A percentile compares a stretch with the other conserved stretches of the same genome.
phyloP scores from a whole-genome alignment of 2,888 invertebrate species.

The Limnephilus auricula region DNA sequence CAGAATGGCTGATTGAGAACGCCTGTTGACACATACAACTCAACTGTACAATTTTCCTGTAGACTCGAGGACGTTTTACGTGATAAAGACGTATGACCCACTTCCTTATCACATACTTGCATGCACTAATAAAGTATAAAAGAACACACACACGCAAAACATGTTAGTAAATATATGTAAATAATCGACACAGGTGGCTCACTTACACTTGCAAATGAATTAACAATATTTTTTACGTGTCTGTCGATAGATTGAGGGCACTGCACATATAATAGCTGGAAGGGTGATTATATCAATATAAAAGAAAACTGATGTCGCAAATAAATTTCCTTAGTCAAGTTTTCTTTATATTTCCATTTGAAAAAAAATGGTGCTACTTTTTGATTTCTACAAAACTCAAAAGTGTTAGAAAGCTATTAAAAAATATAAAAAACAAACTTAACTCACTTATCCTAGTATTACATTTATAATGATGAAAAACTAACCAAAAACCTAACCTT shows the following conservation, averaged over 20 bases:
- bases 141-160: slow-evolving; percentile 20
- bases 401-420: too few species aligned
- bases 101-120: slow-evolving; percentile 47
- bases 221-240: background rate
- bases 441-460: too few species aligned
- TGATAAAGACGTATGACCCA: slow-evolving; percentile 50
- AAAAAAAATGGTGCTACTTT: too few species aligned
- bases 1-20: slow-evolving; percentile 13
- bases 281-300: background rate
- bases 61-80: slow-evolving; percentile 34
- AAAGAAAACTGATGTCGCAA: background rate
- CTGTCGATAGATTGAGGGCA: background rate
- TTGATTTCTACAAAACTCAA: too few species aligned
- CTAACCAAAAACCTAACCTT: too few species aligned
- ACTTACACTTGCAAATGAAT: background rate
- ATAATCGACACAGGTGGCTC: slow-evolving; percentile 17
- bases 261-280: background rate
- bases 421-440: too few species aligned
- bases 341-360: too few species aligned
- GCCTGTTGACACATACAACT: slow-evolving; percentile 8
- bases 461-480: too few species aligned
- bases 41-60: slow-evolving; percentile 4
- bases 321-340: too few species aligned
- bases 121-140: slow-evolving; percentile 20
- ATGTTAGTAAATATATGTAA: slow-evolving; percentile 13